Percentiles rank a stretch among this genome's conserved stretches.
phyloP scores from a whole-genome alignment of 2,113 vertebrate genomes.

The Eptatretus burgeri region DNA sequence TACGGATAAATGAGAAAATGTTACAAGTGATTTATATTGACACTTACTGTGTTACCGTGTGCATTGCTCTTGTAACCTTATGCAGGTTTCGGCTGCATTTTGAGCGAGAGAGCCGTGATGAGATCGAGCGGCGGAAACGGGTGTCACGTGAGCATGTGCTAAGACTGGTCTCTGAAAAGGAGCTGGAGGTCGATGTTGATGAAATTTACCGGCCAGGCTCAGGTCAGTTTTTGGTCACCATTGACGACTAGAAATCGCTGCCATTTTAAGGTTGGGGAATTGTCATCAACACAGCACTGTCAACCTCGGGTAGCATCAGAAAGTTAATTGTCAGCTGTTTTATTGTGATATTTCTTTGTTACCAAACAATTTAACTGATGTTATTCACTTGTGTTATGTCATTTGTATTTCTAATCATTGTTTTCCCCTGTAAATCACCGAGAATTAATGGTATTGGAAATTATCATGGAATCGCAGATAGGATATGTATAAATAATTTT shows the following conservation, averaged over 20 bases:
- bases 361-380: background rate
- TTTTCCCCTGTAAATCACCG: no score
- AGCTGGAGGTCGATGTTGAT: conserved; percentile 27
- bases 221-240: conserved; percentile 16
- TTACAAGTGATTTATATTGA: no score
- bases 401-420: background rate
- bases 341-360: background rate
- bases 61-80: no score
- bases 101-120: conserved; percentile 43
- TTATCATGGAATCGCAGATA: no score
- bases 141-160: conserved; percentile 29
- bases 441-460: no score
- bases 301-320: background rate
- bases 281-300: background rate
- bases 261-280: background rate
- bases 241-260: no score
- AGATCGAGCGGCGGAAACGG: conserved; percentile 46
- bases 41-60: no score
- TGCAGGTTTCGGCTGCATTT: conserved; percentile 44
- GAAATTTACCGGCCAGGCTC: conserved; percentile 39
- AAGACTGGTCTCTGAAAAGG: conserved; percentile 17
- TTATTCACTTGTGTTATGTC: background rate
- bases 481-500: no score
- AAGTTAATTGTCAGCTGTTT: background rate
- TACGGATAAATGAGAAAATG: no score